Base-by-base conservation (phyloP, 2,113 vertebrate genomes). In the Pica pica region DNA sequence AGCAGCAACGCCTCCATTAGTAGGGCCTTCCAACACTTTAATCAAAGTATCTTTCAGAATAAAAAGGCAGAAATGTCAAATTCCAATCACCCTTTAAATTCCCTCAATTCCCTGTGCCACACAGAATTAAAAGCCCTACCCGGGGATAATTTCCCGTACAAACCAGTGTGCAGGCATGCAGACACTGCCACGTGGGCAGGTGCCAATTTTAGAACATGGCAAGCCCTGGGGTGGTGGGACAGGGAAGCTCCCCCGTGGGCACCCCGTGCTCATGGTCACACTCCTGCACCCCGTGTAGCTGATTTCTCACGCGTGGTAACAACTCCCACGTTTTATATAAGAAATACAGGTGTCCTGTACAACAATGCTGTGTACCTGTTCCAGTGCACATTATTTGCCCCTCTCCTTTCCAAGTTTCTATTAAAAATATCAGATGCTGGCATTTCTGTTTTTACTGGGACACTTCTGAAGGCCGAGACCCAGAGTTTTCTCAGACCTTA, bases 21-120 rank as follows among this genome's bases (percentile, higher is more conserved):
- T 81, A 77, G 59, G 96, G 70, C 77, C 94, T 91, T 89, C 93
- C 94, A 96, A 87, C 91, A 91, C 41, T 97, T 98, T 96, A 91
- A 97, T 97, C 83, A 97, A 97, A 97, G 84, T 86, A 96, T 96
- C 82, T 97, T 98, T 96, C 83, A 97, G 92, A 94, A 94, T 83
- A 92, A 96, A 97, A 97, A 73, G 55, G 61, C 86, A 95, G 82
- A 95, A 97, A 96, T 96, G 83, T 95, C 96, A 96, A 94, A 96
- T 97, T 97, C 76, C 71, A 88, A 83, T 57, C 79, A 87, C 70
- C 75, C 84, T 91, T 91, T 87, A 94, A 78, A 94, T 95, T 97
- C 71, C 70, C 82, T 89, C 65, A 77, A 44, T 87, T 94, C 50
- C 94, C 75, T 70, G 46, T 87, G 82, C 56, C 83, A 73, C 65